Evolutionary conservation across 2,888 invertebrate genomes (phyloP), one percentile per base, ranked within the genome.

Genomic region (Quadroppia sp.): DNA sequence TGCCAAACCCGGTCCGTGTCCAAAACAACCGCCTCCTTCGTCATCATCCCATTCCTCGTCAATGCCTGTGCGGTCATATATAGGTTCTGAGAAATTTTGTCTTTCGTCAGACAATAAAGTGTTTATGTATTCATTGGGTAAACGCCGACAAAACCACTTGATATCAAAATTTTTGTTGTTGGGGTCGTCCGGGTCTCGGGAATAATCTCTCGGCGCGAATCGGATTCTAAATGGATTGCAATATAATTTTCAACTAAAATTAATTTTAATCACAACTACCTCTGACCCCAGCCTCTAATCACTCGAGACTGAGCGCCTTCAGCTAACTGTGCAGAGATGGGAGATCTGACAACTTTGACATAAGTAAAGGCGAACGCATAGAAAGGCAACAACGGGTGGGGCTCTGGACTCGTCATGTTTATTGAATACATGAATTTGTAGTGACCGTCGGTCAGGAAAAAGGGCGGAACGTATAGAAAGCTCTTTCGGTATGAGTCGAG

Each of bases 121-220:
- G 64, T 77, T 75, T 23, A 79, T 76, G 15, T 78, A 75, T 56
- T 79, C 79, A 11, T 75, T 76, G n/a, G 79, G 78, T 3, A 79
- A 40, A 23, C 79, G 74, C 0, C 79, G 75, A 56, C 79, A 79
- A 56, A 74, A 79, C 79, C 79, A 79, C 17, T 77, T 78, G 20
- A 79, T 74, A n/a, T 77, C 79, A 61, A 79, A 79, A 64, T 77
- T 77, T 77, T 79, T 79, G 67, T 79, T 79, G 3, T 73, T 74
- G n/a, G 78, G 77, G 30, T 77, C 77, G 76, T 83, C 83, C 1
- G 83, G 83, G 76, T 84, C 83, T 40, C 79, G 77, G 0, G 83
- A 83, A 73, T 79, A 78, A 0, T 70, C 71, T 15, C 76, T 77
- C 1, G 83, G 82, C 7, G 78, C 76, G 6, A 84, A 77, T 0